These are phyloP conservation scores for Labeo rohita DNA, from an alignment of 2,113 vertebrate genomes.

Conservation along the genomic window DNA sequence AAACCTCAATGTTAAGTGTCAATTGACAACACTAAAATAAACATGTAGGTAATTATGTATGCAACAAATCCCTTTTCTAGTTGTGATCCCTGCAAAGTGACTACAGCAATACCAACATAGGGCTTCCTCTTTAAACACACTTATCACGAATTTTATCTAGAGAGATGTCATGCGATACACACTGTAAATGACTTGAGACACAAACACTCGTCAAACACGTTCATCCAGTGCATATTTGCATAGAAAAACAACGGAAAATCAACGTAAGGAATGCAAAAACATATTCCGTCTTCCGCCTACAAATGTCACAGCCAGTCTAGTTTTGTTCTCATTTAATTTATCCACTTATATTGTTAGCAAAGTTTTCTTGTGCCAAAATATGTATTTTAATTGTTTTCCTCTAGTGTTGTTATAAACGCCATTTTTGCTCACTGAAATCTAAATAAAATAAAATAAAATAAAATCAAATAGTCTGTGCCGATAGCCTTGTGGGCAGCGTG, in stretches of 20 bases:
- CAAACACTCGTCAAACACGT: background rate
- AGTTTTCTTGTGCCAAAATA: too few relatives aligned
- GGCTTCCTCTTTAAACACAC: background rate
- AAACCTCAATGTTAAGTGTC: too few relatives aligned
- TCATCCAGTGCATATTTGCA: background rate
- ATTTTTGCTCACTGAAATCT: too few relatives aligned
- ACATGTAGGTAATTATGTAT: background rate
- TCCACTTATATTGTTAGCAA: too few relatives aligned
- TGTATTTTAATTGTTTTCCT: too few relatives aligned
- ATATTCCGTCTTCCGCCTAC: background rate
- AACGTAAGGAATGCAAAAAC: background rate
- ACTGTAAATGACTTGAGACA: background rate
- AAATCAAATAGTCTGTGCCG: too few relatives aligned
- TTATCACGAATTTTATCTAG: background rate
- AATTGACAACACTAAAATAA: background rate
- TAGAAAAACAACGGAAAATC: background rate
- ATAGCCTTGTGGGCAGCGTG: too few relatives aligned
- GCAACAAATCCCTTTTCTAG: background rate
- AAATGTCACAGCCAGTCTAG: background rate
- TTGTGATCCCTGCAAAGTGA: background rate
- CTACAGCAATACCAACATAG: background rate
- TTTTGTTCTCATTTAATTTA: background rate
- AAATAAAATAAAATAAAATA: too few relatives aligned
- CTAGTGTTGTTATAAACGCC: too few relatives aligned
- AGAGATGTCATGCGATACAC: background rate